Evolutionary conservation across 2,888 invertebrate genomes (phyloP), one percentile per base, ranked within the genome.

Genomic region (Crossocerus cetratus): DNA sequence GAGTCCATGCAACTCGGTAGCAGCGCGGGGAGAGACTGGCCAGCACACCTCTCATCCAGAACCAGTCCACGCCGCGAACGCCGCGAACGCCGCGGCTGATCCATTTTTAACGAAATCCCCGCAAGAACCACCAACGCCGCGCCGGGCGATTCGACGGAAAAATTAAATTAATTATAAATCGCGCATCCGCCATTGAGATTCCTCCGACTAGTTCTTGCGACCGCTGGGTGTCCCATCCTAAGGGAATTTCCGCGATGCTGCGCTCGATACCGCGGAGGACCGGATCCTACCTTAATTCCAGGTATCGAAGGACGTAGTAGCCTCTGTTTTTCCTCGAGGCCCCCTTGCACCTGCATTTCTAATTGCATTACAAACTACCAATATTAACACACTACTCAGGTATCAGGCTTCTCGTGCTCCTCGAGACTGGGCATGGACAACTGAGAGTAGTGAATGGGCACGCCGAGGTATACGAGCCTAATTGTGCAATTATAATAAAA

Each of bases 121-220:
- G 45, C 62, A 78, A 79, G 74, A 76, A 78, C 62, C 65, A 69
- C 66, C 66, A 71, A 70, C 62, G 71, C 14, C 18, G 65, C 58
- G 11, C 20, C 58, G 42, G 53, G 59, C 49, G 63, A 59, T 64
- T 21, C 67, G 57, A 21, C 70, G 69, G 66, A 60, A 70, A 78
- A 77, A 78, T 80, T 71, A 74, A 77, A 81, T 81, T 72, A 78
- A 81, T 80, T 81, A 79, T 81, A 81, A 81, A 77, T 81, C 77
- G 69, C 65, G 75, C 75, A 75, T 72, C 65, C 77, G 69, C 70
- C 68, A 61, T 32, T 74, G 72, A 69, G 75, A 80, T 80, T 72
- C 74, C 69, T 32, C 18, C 60, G 66, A 70, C 75, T 77, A 76
- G 69, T 81, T 81, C 79, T 81, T 79, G 64, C 44, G 11, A 16